Evolutionary conservation across 2,888 invertebrate genomes (phyloP), one percentile per base, ranked within the genome.

Genomic region (Hydrotaea cyrtoneurina): DNA sequence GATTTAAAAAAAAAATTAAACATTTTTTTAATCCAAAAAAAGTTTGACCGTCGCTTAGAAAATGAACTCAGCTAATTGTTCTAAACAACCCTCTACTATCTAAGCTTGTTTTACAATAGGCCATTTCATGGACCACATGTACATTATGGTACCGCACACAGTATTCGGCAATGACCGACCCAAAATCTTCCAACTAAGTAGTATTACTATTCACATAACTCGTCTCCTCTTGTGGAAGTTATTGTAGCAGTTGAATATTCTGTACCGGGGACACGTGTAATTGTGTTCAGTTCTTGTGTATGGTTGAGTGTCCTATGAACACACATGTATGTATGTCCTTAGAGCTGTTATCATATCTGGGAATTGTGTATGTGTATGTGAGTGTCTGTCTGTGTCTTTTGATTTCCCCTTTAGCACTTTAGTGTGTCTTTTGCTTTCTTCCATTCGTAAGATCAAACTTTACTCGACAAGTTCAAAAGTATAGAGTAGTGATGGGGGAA

Each of bases 211-310:
- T 11, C 19, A 15, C 53, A 53, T 53, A 19, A 19, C 53, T 53
- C 53, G 5, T 53, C 53, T 53, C 53, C 17, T 17, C 39, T 39
- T 2, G 2, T n/a, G 2, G 2, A 5, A 53, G 53, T 53, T 53
- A 53, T 17, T 53, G 53, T 53, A 53, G 19, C 19, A 7, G n/a
- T 53, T 53, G 31, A 3, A 66, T 66, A 66, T 66, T 17, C 39
- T 66, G 17, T 66, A 15, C 36, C 36, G 36, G 17, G 36, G 36
- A 66, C 43, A 66, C 66, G 66, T 66, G 66, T 66, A 66, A 17
- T 66, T 66, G 39, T 21, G 19, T 66, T 66, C 15, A 39, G 66
- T 39, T 53, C 15, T 53, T 13, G 17, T 53, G 53, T 53, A 53
- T 53, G 53, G 53, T 4, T 31, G 31, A 31, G 31, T 31, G 4